phyloP scores from a whole-genome alignment of 2,797 vertebrate genomes.

The Phoeniculus purpureus region DNA sequence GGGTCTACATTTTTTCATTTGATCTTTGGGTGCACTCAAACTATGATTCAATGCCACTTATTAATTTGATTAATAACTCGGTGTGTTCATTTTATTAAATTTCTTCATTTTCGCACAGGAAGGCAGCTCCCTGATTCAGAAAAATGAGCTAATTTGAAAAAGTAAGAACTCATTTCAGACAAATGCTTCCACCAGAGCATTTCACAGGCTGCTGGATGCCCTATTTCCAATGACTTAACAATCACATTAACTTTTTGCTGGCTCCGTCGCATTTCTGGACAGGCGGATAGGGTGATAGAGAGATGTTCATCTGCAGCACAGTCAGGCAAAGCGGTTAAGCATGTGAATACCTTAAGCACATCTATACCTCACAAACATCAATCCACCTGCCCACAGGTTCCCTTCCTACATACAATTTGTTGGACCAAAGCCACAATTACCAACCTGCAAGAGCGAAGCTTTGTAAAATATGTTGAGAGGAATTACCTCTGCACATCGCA shows the following conservation, averaged over 20 bases:
- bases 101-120: conserved; percentile 39
- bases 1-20: neutral
- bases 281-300: neutral
- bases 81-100: conserved; percentile 52
- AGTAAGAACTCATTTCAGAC: conserved; percentile 54
- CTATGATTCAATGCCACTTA: conserved; percentile 2
- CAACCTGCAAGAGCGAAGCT: neutral
- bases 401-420: neutral
- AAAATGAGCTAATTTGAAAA: conserved; percentile 65
- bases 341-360: neutral
- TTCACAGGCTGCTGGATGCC: neutral
- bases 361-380: conserved; percentile 1
- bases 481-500: conserved; percentile 3
- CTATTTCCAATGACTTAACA: conserved; percentile 47
- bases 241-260: conserved; percentile 39
- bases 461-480: conserved; percentile 19
- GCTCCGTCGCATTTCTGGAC: neutral
- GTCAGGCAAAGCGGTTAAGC: neutral
- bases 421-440: neutral
- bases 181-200: conserved; percentile 35
- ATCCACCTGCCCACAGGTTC: neutral
- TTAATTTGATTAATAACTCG: conserved; percentile 57
- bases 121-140: conserved; percentile 46
- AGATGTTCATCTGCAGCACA: neutral
- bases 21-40: conserved; percentile 13